Evolutionary conservation across 1,140 invertebrate genomes (phyloP), one percentile per base, ranked within the genome.

Genomic region (Choristoneura fumiferana): DNA sequence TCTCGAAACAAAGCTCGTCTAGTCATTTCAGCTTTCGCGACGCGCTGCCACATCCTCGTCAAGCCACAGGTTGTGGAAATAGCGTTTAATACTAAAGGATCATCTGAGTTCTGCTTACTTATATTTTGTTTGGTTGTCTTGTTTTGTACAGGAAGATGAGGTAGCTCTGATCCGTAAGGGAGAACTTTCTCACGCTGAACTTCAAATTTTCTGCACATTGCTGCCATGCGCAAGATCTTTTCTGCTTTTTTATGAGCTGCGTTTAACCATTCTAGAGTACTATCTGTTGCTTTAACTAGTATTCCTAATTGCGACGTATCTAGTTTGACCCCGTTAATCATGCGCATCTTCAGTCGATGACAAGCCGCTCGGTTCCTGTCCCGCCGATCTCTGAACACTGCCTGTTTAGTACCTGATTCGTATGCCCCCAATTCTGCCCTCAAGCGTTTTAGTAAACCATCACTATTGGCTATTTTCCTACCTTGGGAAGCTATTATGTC

Each of bases 201-300:
- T 78, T 92, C 92, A 70, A 90, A 90, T 82, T 91, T 92, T 37
- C 90, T 69, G 60, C 92, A 92, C n/a, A 92, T 76, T 0, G 80
- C 80, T 1, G 89, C 86, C 22, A 92, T 65, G 18, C 90, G 84
- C 2, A 91, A 60, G 40, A 92, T 84, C 36, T 88, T 90, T 58
- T 92, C 89, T 1, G 89, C 90, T 67, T 91, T 91, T 57, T 73
- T 81, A 57, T 74, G 69, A 10, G 74, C 83, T 9, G 55, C 29
- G 49, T 69, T 64, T 4, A 89, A 56, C 81, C 81, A 89, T 60
- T 84, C 77, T 2, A 78, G 58, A 13, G 81, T 45, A 22, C 58
- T 61, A 60, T 87, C 81, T 5, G 84, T 73, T n/a, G 58, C 58
- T 62, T 38, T 72, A 17, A 88, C 85, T 43, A 88, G 66, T 55